Conservation (phyloP, 35 echinoderm and acorn worm genomes). For the Heliocidaris erythrogramma region DNA sequence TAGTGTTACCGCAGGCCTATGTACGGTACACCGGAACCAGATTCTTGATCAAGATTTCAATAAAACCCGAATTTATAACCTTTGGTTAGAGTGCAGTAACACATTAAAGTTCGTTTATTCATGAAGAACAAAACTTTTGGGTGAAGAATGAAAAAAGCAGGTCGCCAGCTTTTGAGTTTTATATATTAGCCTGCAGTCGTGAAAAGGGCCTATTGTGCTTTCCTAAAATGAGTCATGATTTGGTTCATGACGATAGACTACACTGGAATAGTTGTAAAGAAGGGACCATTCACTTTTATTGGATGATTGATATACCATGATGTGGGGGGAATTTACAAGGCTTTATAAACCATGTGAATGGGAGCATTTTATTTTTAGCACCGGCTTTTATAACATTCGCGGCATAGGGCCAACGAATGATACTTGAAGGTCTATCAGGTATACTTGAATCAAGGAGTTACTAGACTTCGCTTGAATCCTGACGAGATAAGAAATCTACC, state of each 20-base stretch:
- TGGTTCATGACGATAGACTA: background rate
- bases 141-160: background rate
- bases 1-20: too few species aligned
- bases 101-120: background rate
- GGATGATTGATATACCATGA: background rate
- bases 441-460: too few species aligned
- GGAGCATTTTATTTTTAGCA: too few species aligned
- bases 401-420: too few species aligned
- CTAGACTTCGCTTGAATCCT: too few species aligned
- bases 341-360: too few species aligned
- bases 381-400: too few species aligned
- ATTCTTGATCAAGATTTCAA: background rate
- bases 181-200: background rate
- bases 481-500: too few species aligned
- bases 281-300: background rate
- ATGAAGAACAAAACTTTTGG: background rate
- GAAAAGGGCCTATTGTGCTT: background rate
- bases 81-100: background rate
- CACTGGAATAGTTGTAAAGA: background rate
- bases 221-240: background rate
- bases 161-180: constrained; percentile 1
- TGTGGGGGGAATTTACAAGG: too few species aligned
- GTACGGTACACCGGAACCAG: too few species aligned
- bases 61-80: background rate
- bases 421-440: too few species aligned